These are phyloP conservation scores for Anhinga anhinga DNA, from an alignment of 2,113 vertebrate species.

Conservation along the genomic window DNA sequence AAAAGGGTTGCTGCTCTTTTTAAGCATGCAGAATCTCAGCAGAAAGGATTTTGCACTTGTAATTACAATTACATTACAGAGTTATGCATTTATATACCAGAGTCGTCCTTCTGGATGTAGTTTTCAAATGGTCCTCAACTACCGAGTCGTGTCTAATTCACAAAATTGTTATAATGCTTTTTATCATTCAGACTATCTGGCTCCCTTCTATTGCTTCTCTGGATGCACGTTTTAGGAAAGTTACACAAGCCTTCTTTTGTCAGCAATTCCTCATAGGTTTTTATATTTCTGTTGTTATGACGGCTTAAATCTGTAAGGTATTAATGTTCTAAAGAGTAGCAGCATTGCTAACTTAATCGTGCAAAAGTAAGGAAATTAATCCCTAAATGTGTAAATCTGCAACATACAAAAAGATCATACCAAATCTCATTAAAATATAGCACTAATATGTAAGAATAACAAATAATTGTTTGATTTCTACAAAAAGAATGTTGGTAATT, in stretches of 20 bases:
- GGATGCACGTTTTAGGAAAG: not conserved
- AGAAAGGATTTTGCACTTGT: not conserved
- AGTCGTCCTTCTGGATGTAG: not conserved
- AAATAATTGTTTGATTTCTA: not conserved
- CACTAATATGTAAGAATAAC: not conserved
- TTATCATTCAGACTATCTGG: not conserved
- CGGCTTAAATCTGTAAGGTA: not conserved
- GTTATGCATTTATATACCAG: not conserved
- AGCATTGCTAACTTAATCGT: not conserved
- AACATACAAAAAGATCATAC: not conserved
- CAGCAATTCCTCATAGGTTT: not conserved
- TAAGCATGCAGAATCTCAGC: not conserved
- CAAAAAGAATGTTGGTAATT: not conserved
- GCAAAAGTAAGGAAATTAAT: not conserved
- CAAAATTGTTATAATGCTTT: not conserved
- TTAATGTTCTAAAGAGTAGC: not conserved
- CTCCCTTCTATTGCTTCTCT: not conserved
- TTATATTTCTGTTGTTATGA: not conserved
- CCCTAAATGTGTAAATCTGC: not conserved
- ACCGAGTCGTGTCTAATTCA: conserved; percentile 1
- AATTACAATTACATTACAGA: not conserved
- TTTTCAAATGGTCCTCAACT: not conserved
- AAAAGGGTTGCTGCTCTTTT: not conserved
- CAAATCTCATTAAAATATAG: not conserved
- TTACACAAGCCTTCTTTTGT: not conserved